Percentiles rank a stretch among this genome's conserved stretches.
Evolutionary conservation across 2,797 vertebrate species (phyloP).

Genomic region (Acomys russatus): DNA sequence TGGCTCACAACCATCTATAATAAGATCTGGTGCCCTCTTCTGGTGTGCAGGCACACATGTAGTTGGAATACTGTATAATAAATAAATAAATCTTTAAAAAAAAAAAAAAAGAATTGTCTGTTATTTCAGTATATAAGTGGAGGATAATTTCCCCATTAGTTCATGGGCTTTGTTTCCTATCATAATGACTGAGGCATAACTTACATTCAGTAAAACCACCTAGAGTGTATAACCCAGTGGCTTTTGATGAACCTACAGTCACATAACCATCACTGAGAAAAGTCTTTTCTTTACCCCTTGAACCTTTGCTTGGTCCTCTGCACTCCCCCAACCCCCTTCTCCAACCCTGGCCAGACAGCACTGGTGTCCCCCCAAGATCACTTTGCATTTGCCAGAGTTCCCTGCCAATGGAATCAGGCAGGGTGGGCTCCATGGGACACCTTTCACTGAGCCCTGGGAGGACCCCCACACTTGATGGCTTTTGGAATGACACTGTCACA

Average conservation of each 20-base stretch:
- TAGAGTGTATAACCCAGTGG: not conserved
- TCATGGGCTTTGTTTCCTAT: not conserved
- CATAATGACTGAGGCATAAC: conserved; percentile 45
- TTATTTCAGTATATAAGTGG: not conserved
- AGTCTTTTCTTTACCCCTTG: not conserved
- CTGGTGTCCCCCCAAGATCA: not conserved
- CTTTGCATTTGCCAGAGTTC: not conserved
- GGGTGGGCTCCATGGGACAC: not conserved
- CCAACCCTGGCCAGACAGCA: not conserved
- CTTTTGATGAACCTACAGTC: conserved; percentile 7
- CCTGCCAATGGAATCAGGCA: not conserved
- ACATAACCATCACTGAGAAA: not conserved
- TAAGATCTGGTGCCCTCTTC: too few relatives aligned
- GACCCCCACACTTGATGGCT: not conserved
- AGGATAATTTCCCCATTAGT: conserved; percentile 24
- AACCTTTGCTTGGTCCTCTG: not conserved
- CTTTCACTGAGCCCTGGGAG: not conserved
- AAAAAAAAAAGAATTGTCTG: not conserved
- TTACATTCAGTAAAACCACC: conserved; percentile 25
- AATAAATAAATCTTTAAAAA: too few relatives aligned
- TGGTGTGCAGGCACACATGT: too few relatives aligned
- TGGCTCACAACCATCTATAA: too few relatives aligned
- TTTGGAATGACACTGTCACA: not conserved
- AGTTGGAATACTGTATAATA: too few relatives aligned
- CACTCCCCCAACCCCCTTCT: not conserved